Evolutionary conservation across 2,888 invertebrate genomes (phyloP).

Genomic region (Conchocele bisecta): DNA sequence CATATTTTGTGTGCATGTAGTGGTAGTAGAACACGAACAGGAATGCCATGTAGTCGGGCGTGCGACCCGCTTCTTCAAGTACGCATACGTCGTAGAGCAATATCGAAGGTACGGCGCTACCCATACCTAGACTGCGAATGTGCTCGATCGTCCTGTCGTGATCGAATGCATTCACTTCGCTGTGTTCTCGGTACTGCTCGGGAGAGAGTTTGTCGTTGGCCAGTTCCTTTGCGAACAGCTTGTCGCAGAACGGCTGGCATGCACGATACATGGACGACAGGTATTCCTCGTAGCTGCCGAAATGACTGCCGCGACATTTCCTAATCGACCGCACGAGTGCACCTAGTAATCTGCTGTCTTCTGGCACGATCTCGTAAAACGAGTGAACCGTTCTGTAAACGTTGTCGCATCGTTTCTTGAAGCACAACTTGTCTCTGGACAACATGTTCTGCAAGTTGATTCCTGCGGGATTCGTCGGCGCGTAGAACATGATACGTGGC

Average conservation of each 20-base stretch:
- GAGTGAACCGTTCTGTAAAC: conserved; percentile 16
- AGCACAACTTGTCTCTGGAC: background rate
- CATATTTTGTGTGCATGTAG: conserved; percentile 10
- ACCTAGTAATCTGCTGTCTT: no score
- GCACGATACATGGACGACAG: no score
- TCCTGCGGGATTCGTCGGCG: conserved; percentile 17
- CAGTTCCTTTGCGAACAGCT: conserved; percentile 7
- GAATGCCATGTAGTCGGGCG: conserved; percentile 19
- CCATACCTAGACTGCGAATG: no score
- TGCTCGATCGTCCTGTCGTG: no score
- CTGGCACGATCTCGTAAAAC: conserved; percentile 4
- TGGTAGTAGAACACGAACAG: no score
- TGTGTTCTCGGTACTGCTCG: conserved; percentile 4
- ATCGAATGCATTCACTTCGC: no score
- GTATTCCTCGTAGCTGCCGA: no score
- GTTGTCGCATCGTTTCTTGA: background rate
- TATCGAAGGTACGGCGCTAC: no score
- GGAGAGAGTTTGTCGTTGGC: conserved; percentile 1
- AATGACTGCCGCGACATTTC: no score
- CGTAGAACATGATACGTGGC: conserved; percentile 20
- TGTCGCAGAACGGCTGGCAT: conserved; percentile 25
- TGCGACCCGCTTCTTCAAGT: conserved; percentile 22
- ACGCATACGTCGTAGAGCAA: no score
- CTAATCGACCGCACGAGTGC: no score
- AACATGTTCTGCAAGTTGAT: conserved; percentile 14